A percentile compares a stretch with the other conserved stretches of the same genome.
Conservation (phyloP, 1,140 invertebrate species). For the Pogonomyrmex californicus region DNA sequence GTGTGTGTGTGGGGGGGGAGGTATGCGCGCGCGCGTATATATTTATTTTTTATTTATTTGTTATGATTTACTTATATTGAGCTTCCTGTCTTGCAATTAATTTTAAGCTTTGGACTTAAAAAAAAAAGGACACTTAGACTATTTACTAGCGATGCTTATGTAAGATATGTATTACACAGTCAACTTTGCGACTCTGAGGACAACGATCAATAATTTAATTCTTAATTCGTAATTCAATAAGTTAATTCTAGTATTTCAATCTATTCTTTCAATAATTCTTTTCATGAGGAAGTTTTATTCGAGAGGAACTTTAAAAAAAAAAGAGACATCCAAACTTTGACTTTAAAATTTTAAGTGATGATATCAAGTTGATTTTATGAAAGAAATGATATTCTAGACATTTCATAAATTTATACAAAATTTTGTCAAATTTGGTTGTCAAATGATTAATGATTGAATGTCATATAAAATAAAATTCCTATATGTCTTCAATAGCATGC, state of each 20-base stretch:
- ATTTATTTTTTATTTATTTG: background rate
- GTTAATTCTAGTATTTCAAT: slow-evolving; percentile 31
- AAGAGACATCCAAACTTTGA: background rate
- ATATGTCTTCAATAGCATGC: slow-evolving; percentile 10
- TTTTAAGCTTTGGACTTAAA: slow-evolving; percentile 25
- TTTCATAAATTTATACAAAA: slow-evolving; percentile 16
- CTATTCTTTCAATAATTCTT: slow-evolving; percentile 16
- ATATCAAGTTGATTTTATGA: background rate
- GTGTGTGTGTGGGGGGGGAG: too few relatives aligned
- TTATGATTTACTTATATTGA: slow-evolving; percentile 14
- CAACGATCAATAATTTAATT: slow-evolving; percentile 32
- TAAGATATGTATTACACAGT: slow-evolving; percentile 30
- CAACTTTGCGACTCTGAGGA: background rate
- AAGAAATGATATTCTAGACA: slow-evolving; percentile 2
- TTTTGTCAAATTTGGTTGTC: background rate
- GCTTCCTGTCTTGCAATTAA: slow-evolving; percentile 6
- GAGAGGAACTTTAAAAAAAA: background rate
- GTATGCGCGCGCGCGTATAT: background rate
- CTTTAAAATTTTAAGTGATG: slow-evolving; percentile 16
- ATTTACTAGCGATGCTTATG: slow-evolving; percentile 8
- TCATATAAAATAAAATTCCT: background rate
- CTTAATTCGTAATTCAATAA: too few relatives aligned
- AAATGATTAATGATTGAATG: slow-evolving; percentile 6
- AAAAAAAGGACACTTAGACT: slow-evolving; percentile 21
- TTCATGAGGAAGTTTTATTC: background rate